Conservation (phyloP, 2,888 invertebrate genomes). For the Ferrisia virgata region DNA sequence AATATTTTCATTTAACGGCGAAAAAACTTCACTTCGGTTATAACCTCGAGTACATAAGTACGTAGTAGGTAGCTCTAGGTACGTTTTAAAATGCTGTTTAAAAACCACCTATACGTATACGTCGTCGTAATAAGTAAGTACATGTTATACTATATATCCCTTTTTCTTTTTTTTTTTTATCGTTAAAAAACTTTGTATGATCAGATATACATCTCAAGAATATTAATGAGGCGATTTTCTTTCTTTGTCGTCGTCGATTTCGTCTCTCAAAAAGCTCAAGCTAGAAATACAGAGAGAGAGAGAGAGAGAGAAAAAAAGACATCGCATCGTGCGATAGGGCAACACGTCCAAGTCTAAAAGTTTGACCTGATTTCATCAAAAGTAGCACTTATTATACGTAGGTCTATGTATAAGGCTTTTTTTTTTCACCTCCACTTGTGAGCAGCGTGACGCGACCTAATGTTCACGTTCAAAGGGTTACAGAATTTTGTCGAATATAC, state of each 20-base stretch:
- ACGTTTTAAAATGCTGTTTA: background rate
- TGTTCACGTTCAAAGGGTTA: background rate
- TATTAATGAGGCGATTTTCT: background rate
- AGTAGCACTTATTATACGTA: background rate
- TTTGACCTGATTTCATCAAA: background rate
- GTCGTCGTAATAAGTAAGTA: no score
- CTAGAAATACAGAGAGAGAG: background rate
- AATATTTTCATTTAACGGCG: conserved; percentile 10
- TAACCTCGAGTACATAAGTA: no score
- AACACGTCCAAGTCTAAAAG: background rate
- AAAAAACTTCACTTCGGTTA: background rate
- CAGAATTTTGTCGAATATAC: no score
- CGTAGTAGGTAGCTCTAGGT: no score
- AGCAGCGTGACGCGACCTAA: background rate
- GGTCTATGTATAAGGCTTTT: background rate
- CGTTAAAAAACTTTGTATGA: background rate
- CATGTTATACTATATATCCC: no score
- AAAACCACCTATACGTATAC: background rate
- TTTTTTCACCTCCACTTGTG: background rate
- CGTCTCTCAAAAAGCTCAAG: background rate
- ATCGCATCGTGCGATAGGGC: background rate
- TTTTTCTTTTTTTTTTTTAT: background rate
- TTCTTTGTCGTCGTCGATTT: background rate
- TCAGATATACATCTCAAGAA: background rate
- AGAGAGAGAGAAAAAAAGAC: background rate